Conservation (phyloP, 2,797 vertebrate species). For the Malurus splendens region DNA sequence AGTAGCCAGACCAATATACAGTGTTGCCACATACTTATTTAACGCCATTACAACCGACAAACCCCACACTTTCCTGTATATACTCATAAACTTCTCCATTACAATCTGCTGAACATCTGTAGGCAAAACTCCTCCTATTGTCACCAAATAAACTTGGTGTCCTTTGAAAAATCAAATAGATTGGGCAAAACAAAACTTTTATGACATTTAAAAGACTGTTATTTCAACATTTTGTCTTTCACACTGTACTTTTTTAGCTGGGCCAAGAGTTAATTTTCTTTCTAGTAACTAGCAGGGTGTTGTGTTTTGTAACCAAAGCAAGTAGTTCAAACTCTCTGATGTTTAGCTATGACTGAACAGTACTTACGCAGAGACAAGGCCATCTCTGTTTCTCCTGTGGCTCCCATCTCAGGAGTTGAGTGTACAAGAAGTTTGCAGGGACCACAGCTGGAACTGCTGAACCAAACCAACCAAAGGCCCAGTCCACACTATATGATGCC, state of each 20-base stretch:
- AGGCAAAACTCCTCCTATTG: background rate
- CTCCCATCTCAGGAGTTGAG: fast-evolving
- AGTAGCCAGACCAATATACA: background rate
- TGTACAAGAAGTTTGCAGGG: background rate
- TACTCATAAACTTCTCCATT: background rate
- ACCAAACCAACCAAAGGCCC: background rate
- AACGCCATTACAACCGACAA: background rate
- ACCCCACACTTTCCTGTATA: background rate
- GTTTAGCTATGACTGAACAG: background rate
- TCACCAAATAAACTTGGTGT: background rate
- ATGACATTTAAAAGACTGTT: background rate
- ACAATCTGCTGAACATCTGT: background rate
- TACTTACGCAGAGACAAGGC: fast-evolving
- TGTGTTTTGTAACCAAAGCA: background rate
- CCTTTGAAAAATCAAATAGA: background rate
- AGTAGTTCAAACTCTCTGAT: background rate
- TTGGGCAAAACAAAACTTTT: background rate
- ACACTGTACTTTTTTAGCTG: background rate
- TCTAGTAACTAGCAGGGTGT: background rate
- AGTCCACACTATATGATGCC: background rate
- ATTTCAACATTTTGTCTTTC: background rate
- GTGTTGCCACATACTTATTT: background rate
- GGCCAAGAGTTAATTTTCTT: background rate
- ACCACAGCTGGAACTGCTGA: background rate
- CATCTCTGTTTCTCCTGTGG: background rate